phyloP scores from a whole-genome alignment of 2,888 invertebrate species.

The Synanthedon formicaeformis region DNA sequence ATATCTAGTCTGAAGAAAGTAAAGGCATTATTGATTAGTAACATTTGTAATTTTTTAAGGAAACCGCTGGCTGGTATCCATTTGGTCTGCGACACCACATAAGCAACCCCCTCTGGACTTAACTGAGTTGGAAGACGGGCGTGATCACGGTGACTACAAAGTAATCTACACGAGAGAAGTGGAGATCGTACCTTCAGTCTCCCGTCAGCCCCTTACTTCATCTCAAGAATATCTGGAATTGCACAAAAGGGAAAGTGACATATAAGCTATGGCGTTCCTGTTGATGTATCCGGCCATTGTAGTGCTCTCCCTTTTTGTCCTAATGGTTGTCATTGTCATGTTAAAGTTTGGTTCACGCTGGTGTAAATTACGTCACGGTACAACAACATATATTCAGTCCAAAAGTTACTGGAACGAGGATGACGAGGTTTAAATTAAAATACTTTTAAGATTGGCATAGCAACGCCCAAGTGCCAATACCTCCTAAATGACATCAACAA shows the following conservation, averaged over 20 bases:
- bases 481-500: no score
- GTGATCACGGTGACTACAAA: conserved; percentile 35
- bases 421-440: conserved; percentile 24
- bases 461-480: no score
- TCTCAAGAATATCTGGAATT: conserved; percentile 72
- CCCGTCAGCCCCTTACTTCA: conserved; percentile 50
- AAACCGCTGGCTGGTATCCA: conserved; percentile 85
- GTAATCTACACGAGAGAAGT: conserved; percentile 25
- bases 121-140: conserved; percentile 75
- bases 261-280: conserved; percentile 79
- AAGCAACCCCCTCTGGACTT: conserved; percentile 85
- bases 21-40: no score
- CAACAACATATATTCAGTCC: conserved; percentile 33
- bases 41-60: conserved; percentile 54
- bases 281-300: conserved; percentile 84
- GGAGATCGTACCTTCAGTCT: conserved; percentile 39
- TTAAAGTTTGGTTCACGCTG: conserved; percentile 80
- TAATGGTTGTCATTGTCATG: conserved; percentile 80
- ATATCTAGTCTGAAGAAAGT: no score
- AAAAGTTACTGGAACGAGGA: conserved; percentile 71
- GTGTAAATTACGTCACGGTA: conserved; percentile 77
- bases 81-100: conserved; percentile 88
- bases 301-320: conserved; percentile 77
- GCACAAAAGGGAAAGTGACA: conserved; percentile 85
- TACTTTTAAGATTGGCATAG: no score